These are phyloP conservation scores for Molossus molossus DNA, from an alignment of 2,797 vertebrate species.

Conservation along the genomic window DNA sequence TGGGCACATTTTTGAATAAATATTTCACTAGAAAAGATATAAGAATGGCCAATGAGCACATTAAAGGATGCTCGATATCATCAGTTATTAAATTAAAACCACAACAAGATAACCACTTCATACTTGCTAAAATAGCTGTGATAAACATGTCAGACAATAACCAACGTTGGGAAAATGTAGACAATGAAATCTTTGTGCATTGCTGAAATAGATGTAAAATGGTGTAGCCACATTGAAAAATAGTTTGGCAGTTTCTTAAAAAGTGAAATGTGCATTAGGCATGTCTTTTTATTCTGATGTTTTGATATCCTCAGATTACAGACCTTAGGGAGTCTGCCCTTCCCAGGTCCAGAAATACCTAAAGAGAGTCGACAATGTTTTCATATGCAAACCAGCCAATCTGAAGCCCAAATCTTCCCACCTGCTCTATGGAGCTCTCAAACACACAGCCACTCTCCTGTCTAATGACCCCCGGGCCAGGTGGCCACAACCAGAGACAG, in stretches of 20 bases:
- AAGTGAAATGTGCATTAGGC: background rate
- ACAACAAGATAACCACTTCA: background rate
- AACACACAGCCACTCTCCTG: background rate
- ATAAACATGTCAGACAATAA: background rate
- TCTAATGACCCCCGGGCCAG: background rate
- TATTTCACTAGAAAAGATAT: background rate
- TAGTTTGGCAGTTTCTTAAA: background rate
- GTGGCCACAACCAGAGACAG: background rate
- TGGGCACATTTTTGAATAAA: background rate
- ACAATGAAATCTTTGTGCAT: background rate
- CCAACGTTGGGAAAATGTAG: background rate
- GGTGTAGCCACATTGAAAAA: background rate
- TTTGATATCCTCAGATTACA: background rate
- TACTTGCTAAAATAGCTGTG: background rate
- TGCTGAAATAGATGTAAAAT: slow-evolving; percentile 15
- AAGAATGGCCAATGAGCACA: background rate
- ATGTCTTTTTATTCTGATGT: background rate
- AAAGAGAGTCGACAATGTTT: background rate
- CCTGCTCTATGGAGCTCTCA: background rate
- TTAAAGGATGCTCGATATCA: background rate
- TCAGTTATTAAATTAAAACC: background rate
- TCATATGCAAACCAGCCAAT: background rate
- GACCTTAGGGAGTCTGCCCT: background rate
- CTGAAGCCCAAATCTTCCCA: background rate
- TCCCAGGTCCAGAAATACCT: background rate